A percentile compares a stretch with the other conserved stretches of the same genome.
These are phyloP conservation scores for Hirundo rustica DNA, from an alignment of 2,797 vertebrate genomes.

Conservation along the genomic window DNA sequence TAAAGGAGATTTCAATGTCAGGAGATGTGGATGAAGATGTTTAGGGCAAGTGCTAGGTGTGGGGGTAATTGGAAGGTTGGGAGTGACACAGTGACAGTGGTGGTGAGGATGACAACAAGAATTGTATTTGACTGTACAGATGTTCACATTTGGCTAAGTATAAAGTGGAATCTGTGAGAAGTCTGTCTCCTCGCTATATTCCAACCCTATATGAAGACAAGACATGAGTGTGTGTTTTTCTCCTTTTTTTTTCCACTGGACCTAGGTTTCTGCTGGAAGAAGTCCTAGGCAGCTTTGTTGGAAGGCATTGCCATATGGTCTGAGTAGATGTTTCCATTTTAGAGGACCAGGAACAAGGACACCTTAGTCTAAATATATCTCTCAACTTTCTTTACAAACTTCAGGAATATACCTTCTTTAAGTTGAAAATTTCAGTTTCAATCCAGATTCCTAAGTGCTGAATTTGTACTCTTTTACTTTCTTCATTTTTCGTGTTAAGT, in stretches of 20 bases:
- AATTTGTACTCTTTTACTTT: neutral
- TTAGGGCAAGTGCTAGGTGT: neutral
- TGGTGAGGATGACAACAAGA: neutral
- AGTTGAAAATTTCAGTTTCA: neutral
- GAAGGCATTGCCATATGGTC: neutral
- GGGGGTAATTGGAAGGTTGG: neutral
- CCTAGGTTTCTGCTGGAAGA: neutral
- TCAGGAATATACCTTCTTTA: neutral
- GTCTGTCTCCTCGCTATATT: neutral
- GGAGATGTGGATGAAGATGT: neutral
- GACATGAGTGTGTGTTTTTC: neutral
- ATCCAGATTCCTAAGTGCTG: neutral
- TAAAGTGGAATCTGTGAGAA: neutral
- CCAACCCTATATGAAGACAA: neutral
- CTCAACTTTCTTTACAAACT: neutral
- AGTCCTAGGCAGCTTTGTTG: neutral
- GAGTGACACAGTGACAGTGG: neutral
- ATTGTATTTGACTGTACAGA: neutral
- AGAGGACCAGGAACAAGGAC: neutral
- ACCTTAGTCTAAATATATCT: neutral
- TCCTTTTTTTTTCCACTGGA: neutral
- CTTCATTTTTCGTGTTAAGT: neutral
- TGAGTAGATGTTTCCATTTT: neutral
- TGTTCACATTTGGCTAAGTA: neutral
- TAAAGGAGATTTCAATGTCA: slow-evolving; percentile 48